These are phyloP conservation scores for Mimas tiliae DNA, from an alignment of 2,888 invertebrate species.

Conservation along the genomic window DNA sequence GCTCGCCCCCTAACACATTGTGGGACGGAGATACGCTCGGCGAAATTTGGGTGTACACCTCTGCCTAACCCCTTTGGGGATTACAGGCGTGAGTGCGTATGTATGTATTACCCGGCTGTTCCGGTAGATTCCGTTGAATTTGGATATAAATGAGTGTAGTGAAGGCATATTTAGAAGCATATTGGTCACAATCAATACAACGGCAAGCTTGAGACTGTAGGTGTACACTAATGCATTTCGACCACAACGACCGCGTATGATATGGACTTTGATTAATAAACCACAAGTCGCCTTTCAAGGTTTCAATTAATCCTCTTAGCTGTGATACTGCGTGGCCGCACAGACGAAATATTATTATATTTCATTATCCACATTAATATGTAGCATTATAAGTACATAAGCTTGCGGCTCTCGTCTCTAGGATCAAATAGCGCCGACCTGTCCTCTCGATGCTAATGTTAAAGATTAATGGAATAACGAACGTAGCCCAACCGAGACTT, in stretches of 20 bases:
- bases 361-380: constrained; percentile 63
- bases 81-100: too few relatives aligned
- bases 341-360: constrained; percentile 57
- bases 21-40: too few relatives aligned
- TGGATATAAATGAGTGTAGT: constrained; percentile 77
- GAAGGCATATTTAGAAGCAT: constrained; percentile 43
- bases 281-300: constrained; percentile 26
- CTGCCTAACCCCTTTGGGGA: too few relatives aligned
- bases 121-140: constrained; percentile 72
- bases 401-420: constrained; percentile 48
- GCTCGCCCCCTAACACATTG: too few relatives aligned
- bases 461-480: constrained; percentile 74
- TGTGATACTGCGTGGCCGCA: constrained; percentile 38
- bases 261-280: constrained; percentile 21
- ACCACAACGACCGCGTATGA: constrained; percentile 7
- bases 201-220: constrained; percentile 21
- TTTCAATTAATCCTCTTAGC: constrained; percentile 49
- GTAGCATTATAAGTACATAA: constrained; percentile 57
- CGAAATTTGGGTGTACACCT: too few relatives aligned
- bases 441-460: constrained; percentile 72
- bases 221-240: neutral
- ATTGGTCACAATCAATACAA: constrained; percentile 47
- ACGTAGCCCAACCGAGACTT: constrained; percentile 48
- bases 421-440: constrained; percentile 69
- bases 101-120: constrained; percentile 80